Base-by-base conservation (phyloP, 1,140 invertebrate species). In the Lepidostoma basale region DNA sequence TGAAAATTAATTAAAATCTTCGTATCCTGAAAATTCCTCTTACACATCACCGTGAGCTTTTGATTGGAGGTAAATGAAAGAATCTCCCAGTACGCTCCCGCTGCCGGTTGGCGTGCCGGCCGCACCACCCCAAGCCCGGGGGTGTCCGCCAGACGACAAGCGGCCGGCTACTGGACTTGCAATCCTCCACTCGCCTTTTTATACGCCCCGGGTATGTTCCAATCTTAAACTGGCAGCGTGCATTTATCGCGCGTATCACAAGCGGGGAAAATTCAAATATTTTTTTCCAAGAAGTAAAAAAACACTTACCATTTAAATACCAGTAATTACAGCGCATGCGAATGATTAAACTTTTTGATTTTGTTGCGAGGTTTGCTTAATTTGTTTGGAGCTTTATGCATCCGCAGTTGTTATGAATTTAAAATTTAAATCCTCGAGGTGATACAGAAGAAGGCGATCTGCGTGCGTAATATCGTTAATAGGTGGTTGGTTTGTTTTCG, bases 151-250 rank as follows among this genome's bases (percentile, higher is more conserved):
- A 44, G 67, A 67, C 69, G 69, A 71, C 69, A 71, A 45, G 28
- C 47, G 64, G 52, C 65, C 69, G 64, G 69, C 69, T 71, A 71
- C 69, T 62, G 69, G 64, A 71, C 56, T 71, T 71, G 64, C 33
- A 16, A 12, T 49, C 42, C 45, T 3, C 10, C 16, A 54, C 36
- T 66, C 52, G 28, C 56, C 22, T 67, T 67, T 67, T 59, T 67
- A 45, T 58, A 58, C 30, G 54, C 56, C 65, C 54, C 36, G 28
- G 54, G 65, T 44, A 8, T 20, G 22, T 25, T 59, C 59, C 59
- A 62, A 62, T 62, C 40, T 62, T 22, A 62, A 62, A 62, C 25
- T 44, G 59, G 40, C 59, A 23, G 23, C 59, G 59, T 42, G 20
- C 59, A 44, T 62, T 49, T 49, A 49, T 49, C 45, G 44, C 44